Evolutionary conservation across 2,797 vertebrate genomes (phyloP).

Genomic region (Molossus alvarezi): DNA sequence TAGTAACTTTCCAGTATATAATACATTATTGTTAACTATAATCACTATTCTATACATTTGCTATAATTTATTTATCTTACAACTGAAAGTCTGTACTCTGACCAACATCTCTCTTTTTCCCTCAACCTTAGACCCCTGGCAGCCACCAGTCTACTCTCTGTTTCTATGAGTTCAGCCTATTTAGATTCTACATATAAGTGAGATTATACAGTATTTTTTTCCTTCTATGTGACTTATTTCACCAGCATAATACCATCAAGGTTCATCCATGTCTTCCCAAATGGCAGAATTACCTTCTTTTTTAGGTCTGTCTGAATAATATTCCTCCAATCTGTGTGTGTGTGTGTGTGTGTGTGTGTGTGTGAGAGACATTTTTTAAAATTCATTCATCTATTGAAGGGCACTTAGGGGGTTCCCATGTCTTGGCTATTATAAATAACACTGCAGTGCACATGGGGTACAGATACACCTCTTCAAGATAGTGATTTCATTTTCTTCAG

Average conservation of each 20-base stretch:
- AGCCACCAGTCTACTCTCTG: background rate
- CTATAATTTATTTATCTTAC: background rate
- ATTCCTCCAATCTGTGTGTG: background rate
- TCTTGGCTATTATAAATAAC: background rate
- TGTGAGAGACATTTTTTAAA: background rate
- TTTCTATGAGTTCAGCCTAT: background rate
- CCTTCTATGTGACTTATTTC: constrained; percentile 30
- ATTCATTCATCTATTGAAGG: background rate
- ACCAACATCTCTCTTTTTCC: background rate
- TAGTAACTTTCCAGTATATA: constrained; percentile 26
- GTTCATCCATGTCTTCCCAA: background rate
- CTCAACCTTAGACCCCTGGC: background rate
- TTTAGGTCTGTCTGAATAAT: background rate
- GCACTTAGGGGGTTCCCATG: background rate
- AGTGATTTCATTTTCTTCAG: background rate
- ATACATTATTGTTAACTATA: background rate
- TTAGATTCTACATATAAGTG: background rate
- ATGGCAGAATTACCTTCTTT: background rate
- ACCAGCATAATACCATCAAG: background rate
- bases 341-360: too few relatives aligned
- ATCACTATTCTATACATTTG: background rate
- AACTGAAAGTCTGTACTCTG: background rate
- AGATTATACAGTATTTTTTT: background rate
- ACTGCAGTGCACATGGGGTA: background rate
- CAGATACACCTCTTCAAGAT: background rate